Conservation (phyloP, 2,888 invertebrate species). For the Ichneumoninae sp. region DNA sequence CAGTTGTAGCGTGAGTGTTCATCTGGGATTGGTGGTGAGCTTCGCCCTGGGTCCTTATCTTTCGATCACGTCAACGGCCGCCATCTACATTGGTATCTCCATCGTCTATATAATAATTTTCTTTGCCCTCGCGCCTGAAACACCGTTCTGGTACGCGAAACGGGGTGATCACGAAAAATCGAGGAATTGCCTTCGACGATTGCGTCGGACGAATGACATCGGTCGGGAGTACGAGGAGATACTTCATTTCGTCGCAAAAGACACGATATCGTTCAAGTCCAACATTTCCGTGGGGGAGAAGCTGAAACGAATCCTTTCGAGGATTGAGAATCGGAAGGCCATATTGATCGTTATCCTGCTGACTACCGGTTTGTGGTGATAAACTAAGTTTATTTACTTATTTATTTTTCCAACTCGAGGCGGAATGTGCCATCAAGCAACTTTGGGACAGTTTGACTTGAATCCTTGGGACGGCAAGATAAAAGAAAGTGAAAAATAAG, state of each 20-base stretch:
- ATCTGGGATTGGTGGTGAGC: conserved; percentile 60
- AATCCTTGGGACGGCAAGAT: background rate
- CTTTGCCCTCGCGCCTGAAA: conserved; percentile 50
- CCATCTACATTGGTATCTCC: conserved; percentile 50
- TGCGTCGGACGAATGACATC: conserved; percentile 52
- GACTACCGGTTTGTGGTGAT: conserved; percentile 52
- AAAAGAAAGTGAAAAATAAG: background rate
- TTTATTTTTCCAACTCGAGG: background rate
- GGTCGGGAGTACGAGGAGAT: conserved; percentile 53
- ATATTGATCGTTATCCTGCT: conserved; percentile 61
- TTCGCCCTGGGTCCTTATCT: conserved; percentile 49
- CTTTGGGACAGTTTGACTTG: background rate
- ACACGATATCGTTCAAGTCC: background rate
- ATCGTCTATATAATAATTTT: conserved; percentile 14
- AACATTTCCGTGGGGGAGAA: conserved; percentile 13
- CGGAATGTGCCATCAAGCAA: background rate
- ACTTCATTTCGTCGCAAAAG: conserved; percentile 51
- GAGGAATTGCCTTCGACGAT: conserved; percentile 40
- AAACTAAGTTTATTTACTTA: background rate
- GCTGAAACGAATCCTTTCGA: conserved; percentile 18
- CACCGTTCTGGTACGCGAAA: conserved; percentile 62
- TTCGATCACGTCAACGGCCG: conserved; percentile 42
- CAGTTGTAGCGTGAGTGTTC: conserved; percentile 54
- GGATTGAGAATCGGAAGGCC: conserved; percentile 56
- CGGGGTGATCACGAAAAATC: conserved; percentile 53